Evolutionary conservation across 2,113 vertebrate genomes (phyloP), one percentile per base, ranked within the genome.

Genomic region (Paralichthys olivaceus): DNA sequence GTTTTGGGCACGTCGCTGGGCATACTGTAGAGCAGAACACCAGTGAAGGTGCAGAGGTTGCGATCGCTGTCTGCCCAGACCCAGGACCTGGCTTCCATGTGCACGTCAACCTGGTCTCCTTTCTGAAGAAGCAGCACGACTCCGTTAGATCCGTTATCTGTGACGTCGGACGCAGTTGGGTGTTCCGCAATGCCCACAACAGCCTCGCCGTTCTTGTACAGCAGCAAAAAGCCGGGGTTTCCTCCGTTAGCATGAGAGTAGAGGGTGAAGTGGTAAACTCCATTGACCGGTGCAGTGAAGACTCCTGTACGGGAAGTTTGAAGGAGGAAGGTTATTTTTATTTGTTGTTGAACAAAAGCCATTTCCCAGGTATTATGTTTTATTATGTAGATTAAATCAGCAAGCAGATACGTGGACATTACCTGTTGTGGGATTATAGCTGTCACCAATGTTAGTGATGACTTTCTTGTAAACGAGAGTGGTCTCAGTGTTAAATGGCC

Each of bases 251-350:
- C 43, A 6, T 88, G 85, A 60, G 64, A 75, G n/a, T 88, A 76
- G 40, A 88, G 32, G 25, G 77, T 66, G 74, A 88, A 83, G 75
- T 79, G 84, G 70, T 89, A 91, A 25, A 78, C 75, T 51, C 85
- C 84, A 12, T 59, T 67, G 7, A 88, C 54, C 15, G 89, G 84
- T 14, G 84, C 89, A 11, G 85, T 91, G 34, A 89, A 89, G 51
- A 80, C 59, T 19, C 89, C 89, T 79, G 40, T 28, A 8, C 1
- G 11, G 40, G 53, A 49, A 20, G 45, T 29, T 15, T 7, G 19
- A 47, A 32, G 20, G 20, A 69, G 19, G 29, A 29, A 34, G 22
- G 22, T 47, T 17, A 47, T 40, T 40, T 55, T 72, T 54, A 15
- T n/a, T n/a, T 34, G 1, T 34, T 34, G 32, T 34, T 2, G 5